Evolutionary conservation across 2,888 invertebrate genomes (phyloP), one percentile per base, ranked within the genome.

Genomic region (Mongoloraphidia duomilia): DNA sequence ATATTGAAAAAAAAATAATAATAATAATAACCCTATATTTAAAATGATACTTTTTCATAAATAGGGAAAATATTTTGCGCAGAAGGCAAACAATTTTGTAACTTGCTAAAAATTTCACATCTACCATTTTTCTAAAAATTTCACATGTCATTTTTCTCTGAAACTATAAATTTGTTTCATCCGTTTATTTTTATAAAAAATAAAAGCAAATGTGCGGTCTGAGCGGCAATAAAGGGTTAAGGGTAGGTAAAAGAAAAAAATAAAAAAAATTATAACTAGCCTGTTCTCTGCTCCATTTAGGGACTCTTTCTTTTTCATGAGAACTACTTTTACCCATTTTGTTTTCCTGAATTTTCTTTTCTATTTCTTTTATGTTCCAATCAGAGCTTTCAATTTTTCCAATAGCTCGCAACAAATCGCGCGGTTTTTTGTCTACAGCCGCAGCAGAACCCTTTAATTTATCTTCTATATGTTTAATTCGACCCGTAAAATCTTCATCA

Each of bases 341-440:
- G 60, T 81, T 86, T 63, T 87, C 84, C 59, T 79, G 74, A 35
- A 92, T 91, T 68, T 92, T 91, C 63, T 86, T 82, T 62, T 93
- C 91, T 34, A 93, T 88, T 65, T 89, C 84, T 57, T 85, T 84
- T 36, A 92, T 82, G 67, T 92, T 91, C 91, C 92, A 92, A 66
- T 93, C 92, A 50, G 79, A 84, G 52, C 83, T 80, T 63, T 91
- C 90, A 55, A 92, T 86, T 69, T 86, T 87, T 47, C 91, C 91
- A 52, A 92, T 89, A 41, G 91, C 86, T 53, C 91, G 76, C 66
- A 87, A 73, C 52, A 92, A 72, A 67, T 91, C 91, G 66, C 84
- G 87, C 2, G 89, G 91, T 64, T 90, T 91, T 57, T 84, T 84
- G 17, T 82, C 78, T 0, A 74, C 66, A 2, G 77, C 68, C 44